Evolutionary conservation across 2,113 vertebrate species (phyloP).

Genomic region (Acrocephalus arundinaceus): DNA sequence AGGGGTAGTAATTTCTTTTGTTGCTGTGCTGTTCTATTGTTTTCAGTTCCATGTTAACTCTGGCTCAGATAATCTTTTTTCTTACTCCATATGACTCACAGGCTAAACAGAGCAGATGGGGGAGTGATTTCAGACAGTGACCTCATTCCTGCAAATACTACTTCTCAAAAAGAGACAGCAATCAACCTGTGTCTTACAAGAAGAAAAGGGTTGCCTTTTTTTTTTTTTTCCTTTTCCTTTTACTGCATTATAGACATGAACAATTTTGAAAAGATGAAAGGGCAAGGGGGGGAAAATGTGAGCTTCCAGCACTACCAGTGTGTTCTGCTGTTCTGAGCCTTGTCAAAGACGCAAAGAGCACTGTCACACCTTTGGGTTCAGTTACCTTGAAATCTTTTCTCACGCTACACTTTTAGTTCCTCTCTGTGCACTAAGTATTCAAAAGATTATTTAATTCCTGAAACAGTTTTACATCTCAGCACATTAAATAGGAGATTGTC

Average conservation of each 20-base stretch:
- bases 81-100: constrained; percentile 39
- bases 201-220: neutral
- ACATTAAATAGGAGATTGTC: neutral
- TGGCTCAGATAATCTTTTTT: constrained; percentile 39
- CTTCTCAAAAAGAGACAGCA: constrained; percentile 27
- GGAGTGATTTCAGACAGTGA: constrained; percentile 60
- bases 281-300: neutral
- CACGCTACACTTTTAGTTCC: neutral
- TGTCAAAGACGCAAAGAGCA: neutral
- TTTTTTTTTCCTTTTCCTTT: neutral
- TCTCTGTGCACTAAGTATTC: neutral
- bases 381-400: neutral
- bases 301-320: neutral
- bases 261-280: constrained; percentile 17
- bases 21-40: neutral
- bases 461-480: neutral
- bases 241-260: neutral
- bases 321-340: neutral
- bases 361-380: neutral
- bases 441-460: neutral
- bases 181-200: neutral
- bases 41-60: neutral
- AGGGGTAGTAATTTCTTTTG: neutral
- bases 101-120: constrained; percentile 50
- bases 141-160: constrained; percentile 53